Evolutionary conservation across 1,140 invertebrate genomes (phyloP), one percentile per base, ranked within the genome.

Genomic region (Drosophila mojavensis): DNA sequence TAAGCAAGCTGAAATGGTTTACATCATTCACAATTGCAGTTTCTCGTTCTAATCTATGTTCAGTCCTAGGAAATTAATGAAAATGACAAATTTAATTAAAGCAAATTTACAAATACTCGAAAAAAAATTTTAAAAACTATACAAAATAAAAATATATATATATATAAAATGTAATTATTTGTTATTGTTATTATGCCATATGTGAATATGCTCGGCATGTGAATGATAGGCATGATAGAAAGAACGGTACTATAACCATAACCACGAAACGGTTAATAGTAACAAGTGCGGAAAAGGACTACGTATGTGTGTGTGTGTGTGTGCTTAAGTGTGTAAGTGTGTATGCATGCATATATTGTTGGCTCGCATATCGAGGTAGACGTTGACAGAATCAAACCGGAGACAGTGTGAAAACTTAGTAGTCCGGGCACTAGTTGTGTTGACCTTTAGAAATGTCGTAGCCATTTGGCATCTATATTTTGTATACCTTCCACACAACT

Each of bases 401-500:
- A 24, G 36, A 50, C 48, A 11, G 33, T 58, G 10, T 50, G 47
- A 51, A 45, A 56, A 74, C 41, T 2, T 4, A 61, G 71, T 74
- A 62, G 71, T 10, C 71, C 9, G 28, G 17, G 70, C 13, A 24
- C 60, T 39, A 39, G 64, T 24, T 20, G 65, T 62, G 58, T 58
- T 51, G 43, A 51, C 28, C 11, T 33, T 61, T 64, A 3, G 60
- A 43, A 69, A 54, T 50, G 45, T 53, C 53, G 4, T 50, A 62
- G 60, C 59, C 65, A 79, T 69, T 82, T 64, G 45, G 53, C 63
- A 70, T 61, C 41, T 9, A 69, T 67, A 79, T 88, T 68, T 88
- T 86, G 63, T 88, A 77, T 77, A 86, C 64, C 53, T 64, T 68
- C 70, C 61, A 86, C 82, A 82, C 71, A 62, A 72, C 65, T 74